Conservation (phyloP, 2,888 invertebrate species). For the Amphipoea oculea region DNA sequence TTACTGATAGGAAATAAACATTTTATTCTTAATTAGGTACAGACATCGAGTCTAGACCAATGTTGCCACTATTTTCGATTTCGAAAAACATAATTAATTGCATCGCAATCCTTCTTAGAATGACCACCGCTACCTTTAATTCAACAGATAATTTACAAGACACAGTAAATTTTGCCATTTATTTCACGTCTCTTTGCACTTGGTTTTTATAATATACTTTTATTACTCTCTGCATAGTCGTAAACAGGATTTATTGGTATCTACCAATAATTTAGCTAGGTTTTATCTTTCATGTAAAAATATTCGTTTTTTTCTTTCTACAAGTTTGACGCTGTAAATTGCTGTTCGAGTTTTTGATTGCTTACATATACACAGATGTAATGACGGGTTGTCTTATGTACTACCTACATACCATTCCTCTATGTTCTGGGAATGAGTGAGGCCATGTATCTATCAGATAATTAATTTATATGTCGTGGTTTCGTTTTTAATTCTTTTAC, state of each 20-base stretch:
- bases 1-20: background rate
- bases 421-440: background rate
- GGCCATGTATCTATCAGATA: too few relatives aligned
- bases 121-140: constrained; percentile 26
- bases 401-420: background rate
- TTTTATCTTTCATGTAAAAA: constrained; percentile 47
- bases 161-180: constrained; percentile 50
- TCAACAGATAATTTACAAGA: constrained; percentile 49
- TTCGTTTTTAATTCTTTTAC: too few relatives aligned
- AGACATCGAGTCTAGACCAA: background rate
- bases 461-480: too few relatives aligned
- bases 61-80: background rate
- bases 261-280: constrained; percentile 45
- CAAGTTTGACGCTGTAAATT: constrained; percentile 29
- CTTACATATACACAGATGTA: background rate
- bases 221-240: constrained; percentile 56
- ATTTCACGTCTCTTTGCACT: constrained; percentile 59
- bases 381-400: background rate
- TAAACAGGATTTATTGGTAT: constrained; percentile 63
- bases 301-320: constrained; percentile 18
- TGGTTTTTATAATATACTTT: constrained; percentile 61
- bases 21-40: constrained; percentile 22
- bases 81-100: constrained; percentile 31
- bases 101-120: constrained; percentile 34
- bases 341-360: constrained; percentile 37